These are phyloP conservation scores for Okamejei kenojei DNA, from an alignment of 2,797 vertebrate genomes.

Conservation along the genomic window DNA sequence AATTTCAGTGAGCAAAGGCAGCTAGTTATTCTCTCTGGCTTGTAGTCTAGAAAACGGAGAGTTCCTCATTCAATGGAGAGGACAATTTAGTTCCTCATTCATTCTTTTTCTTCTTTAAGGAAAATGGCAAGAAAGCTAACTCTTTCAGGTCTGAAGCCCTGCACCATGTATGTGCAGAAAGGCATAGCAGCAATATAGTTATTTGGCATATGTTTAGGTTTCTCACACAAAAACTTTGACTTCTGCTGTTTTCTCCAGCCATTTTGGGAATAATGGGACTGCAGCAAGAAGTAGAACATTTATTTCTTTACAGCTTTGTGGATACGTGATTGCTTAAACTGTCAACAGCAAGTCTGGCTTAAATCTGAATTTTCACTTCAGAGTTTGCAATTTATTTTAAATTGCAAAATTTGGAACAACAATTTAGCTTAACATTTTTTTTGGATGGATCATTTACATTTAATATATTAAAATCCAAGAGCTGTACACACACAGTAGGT, in stretches of 20 bases:
- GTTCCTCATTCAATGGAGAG: neutral
- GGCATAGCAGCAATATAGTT: neutral
- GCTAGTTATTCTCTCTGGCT: neutral
- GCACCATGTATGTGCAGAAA: neutral
- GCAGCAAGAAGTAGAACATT: neutral
- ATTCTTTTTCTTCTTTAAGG: neutral
- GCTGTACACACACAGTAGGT: too few relatives aligned
- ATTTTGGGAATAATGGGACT: neutral
- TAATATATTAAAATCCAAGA: too few relatives aligned
- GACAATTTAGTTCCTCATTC: neutral
- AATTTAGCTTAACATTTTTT: neutral
- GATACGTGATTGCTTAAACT: neutral
- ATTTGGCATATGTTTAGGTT: neutral
- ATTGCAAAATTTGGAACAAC: too few relatives aligned
- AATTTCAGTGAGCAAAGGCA: neutral
- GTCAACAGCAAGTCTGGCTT: neutral
- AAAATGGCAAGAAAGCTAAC: neutral
- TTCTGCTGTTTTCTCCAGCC: neutral
- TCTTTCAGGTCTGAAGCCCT: neutral
- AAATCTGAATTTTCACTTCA: neutral
- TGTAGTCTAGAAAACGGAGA: neutral
- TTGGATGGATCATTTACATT: neutral
- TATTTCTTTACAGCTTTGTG: neutral
- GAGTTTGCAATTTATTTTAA: too few relatives aligned
- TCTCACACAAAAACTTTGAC: neutral